Percentiles rank a stretch among this genome's conserved stretches.
phyloP scores from a whole-genome alignment of 2,888 invertebrate genomes.

The Rotaria macrura region DNA sequence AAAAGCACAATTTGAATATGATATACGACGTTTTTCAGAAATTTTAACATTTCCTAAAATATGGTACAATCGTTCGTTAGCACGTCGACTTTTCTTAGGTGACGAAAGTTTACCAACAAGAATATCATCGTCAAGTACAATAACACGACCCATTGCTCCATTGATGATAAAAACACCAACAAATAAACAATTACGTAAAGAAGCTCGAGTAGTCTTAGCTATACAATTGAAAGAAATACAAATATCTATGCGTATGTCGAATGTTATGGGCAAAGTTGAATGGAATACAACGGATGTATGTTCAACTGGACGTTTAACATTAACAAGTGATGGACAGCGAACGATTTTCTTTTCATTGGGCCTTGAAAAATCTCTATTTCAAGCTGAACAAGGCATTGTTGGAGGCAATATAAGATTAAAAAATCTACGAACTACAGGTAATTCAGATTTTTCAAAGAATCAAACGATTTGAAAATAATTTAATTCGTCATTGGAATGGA shows the following conservation, averaged over 20 bases:
- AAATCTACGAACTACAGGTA: constrained; percentile 68
- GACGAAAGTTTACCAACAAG: constrained; percentile 24
- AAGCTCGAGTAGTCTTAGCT: constrained; percentile 84
- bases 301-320: constrained; percentile 24
- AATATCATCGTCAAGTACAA: not conserved
- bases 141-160: not conserved
- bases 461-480: not conserved
- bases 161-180: not conserved
- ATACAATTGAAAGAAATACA: constrained; percentile 89
- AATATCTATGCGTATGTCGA: constrained; percentile 98
- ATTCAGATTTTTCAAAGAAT: not conserved
- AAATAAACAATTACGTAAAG: constrained; percentile 48
- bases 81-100: constrained; percentile 66
- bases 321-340: constrained; percentile 17
- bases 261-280: constrained; percentile 93
- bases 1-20: constrained; percentile 73
- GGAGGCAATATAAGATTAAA: constrained; percentile 85
- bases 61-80: constrained; percentile 89
- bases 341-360: constrained; percentile 53
- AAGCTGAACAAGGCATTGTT: constrained; percentile 91
- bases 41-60: constrained; percentile 94
- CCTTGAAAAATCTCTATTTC: constrained; percentile 75
- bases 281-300: constrained; percentile 20
- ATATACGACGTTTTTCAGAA: constrained; percentile 89
- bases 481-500: no score